These are phyloP conservation scores for Mustelus asterias DNA, from an alignment of 2,113 vertebrate species.

Conservation along the genomic window DNA sequence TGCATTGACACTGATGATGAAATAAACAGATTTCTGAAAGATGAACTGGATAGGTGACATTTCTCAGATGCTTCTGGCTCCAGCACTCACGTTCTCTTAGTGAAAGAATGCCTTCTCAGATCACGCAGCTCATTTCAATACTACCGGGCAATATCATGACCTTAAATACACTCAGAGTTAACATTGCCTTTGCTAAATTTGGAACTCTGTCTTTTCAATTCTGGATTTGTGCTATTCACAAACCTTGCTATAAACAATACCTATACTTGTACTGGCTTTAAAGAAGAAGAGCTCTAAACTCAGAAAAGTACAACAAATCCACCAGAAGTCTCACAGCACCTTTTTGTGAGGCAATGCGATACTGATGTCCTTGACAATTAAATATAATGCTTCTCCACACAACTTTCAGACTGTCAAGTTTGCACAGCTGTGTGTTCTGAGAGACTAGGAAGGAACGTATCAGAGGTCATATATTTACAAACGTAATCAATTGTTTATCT, in stretches of 20 bases:
- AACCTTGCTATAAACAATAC: background rate
- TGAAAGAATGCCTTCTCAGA: background rate
- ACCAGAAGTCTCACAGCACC: background rate
- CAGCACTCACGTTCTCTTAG: background rate
- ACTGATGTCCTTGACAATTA: background rate
- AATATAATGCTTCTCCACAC: background rate
- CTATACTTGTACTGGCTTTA: background rate
- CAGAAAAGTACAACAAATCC: background rate
- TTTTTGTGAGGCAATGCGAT: background rate
- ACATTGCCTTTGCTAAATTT: background rate
- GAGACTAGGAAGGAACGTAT: background rate
- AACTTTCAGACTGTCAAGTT: background rate
- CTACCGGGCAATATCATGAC: background rate
- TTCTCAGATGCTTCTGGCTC: background rate
- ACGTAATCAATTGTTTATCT: background rate
- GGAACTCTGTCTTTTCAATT: background rate
- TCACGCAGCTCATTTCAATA: background rate
- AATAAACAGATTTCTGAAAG: background rate
- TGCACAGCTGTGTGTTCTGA: background rate
- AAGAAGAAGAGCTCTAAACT: background rate
- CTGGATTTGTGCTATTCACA: background rate
- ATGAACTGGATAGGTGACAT: background rate
- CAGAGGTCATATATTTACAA: background rate
- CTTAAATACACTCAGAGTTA: background rate
- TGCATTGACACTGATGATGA: background rate